phyloP scores from a whole-genome alignment of 1,140 invertebrate genomes.

The Zaprionus tsacasi region DNA sequence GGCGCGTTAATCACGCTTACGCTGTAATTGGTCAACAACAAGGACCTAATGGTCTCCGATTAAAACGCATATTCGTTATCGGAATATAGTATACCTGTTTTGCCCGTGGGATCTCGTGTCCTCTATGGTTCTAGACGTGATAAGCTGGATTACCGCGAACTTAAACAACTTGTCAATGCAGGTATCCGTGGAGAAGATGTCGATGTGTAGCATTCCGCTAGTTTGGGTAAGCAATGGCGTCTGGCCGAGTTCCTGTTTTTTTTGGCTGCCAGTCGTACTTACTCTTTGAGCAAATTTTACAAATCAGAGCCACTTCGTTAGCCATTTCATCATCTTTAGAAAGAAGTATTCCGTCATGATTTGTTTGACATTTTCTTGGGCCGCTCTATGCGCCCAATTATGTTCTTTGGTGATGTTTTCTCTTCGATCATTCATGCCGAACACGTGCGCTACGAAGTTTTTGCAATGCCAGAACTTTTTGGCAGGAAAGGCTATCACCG shows the following conservation, averaged over 20 bases:
- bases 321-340: constrained; percentile 2
- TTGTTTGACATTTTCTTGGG: constrained; percentile 5
- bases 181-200: background rate
- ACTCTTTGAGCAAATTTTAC: background rate
- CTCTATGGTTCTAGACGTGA: too few species aligned
- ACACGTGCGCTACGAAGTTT: background rate
- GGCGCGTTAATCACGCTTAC: too few species aligned
- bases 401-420: too few species aligned
- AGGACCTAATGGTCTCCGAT: too few species aligned
- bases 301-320: background rate
- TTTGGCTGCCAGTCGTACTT: background rate
- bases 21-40: too few species aligned
- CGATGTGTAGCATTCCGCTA: background rate
- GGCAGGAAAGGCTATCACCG: background rate
- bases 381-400: background rate
- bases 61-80: too few species aligned
- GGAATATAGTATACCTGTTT: too few species aligned
- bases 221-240: background rate
- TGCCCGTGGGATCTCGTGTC: too few species aligned
- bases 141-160: constrained; percentile 2
- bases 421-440: too few species aligned
- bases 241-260: constrained; percentile 12
- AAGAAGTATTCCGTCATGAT: constrained; percentile 1
- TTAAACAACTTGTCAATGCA: constrained; percentile 5
- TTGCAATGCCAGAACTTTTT: constrained; percentile 3